These are phyloP conservation scores for Acanthurus lineatus DNA, from an alignment of 2,797 vertebrate genomes.

Conservation along the genomic window DNA sequence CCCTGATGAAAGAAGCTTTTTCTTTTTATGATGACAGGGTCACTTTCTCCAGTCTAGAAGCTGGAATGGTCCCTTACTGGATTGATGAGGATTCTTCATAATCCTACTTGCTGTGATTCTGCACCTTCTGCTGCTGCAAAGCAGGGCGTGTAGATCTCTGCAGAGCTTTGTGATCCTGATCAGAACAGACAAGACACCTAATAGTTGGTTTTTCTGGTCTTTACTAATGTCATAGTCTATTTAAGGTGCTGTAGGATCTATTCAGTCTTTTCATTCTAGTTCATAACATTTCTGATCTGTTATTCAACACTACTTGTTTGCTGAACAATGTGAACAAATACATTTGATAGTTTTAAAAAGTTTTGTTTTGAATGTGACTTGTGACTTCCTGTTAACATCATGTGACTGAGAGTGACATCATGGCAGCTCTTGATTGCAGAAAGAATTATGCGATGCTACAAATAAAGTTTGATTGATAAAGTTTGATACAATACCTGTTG, in stretches of 20 bases:
- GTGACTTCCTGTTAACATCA: conserved; percentile 60
- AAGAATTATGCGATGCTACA: too few relatives aligned
- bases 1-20: not conserved
- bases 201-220: not conserved
- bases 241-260: not conserved
- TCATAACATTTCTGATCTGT: not conserved
- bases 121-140: not conserved
- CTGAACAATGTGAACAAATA: not conserved
- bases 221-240: not conserved
- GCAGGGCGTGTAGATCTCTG: not conserved
- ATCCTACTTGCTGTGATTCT: conserved; percentile 1
- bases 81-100: not conserved
- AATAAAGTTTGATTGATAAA: too few relatives aligned
- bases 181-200: not conserved
- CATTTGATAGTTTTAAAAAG: not conserved
- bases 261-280: not conserved
- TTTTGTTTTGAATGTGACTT: not conserved
- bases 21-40: not conserved
- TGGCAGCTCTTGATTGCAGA: not conserved
- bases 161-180: not conserved
- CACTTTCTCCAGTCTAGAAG: not conserved
- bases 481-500: conserved; percentile 34
- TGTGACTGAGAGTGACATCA: conserved; percentile 34
- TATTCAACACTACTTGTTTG: not conserved
- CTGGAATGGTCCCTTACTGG: not conserved